Base-by-base conservation (phyloP, 2,888 invertebrate species). In the Stegana nigrithorax region DNA sequence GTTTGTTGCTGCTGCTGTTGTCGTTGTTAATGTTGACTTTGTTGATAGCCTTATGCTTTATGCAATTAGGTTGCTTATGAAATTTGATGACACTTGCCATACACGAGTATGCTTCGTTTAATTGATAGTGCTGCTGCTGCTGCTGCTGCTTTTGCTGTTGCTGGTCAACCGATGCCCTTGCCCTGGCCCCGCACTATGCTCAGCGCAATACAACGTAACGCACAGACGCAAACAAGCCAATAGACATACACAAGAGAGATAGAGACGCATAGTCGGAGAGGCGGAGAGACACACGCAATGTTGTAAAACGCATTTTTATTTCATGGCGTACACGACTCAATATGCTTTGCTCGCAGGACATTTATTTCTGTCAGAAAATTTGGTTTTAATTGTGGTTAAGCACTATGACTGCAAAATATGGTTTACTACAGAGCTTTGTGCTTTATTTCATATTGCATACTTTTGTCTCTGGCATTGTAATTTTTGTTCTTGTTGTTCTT, bases 321-420 rank as follows among this genome's bases (percentile, higher is more conserved):
- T 36, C 2, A 8, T 36, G 4, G 36, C 36, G 10, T 36, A 36
- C n/a, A 36, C 36, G 4, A 36, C 5, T 10, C 36, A 36, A 36
- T 14, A 36, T n/a, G n/a, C 36, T 36, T 36, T 10, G 6, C 6
- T 6, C 29, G 10, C 29, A 29, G 14, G 14, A 36, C 14, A 36
- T 10, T 14, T n/a, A 5, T 36, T 36, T 21, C 36, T 39, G 39
- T 57, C 45, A 45, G 27, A 50, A 44, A 58, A 44, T 59, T 70
- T 65, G 76, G 66, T 67, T 75, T 75, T 70, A 76, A 76, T 76
- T 74, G 74, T 67, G 74, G 74, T 60, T 60, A 17, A 19, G 53
- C 1, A 12, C 27, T 64, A 65, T 70, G 68, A 64, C 67, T 62
- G 73, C 58, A 67, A 73, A 70, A 67, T 67, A 65, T 50, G 39